These are phyloP conservation scores for Crenichthys baileyi DNA, from an alignment of 2,797 vertebrate species.

Conservation along the genomic window DNA sequence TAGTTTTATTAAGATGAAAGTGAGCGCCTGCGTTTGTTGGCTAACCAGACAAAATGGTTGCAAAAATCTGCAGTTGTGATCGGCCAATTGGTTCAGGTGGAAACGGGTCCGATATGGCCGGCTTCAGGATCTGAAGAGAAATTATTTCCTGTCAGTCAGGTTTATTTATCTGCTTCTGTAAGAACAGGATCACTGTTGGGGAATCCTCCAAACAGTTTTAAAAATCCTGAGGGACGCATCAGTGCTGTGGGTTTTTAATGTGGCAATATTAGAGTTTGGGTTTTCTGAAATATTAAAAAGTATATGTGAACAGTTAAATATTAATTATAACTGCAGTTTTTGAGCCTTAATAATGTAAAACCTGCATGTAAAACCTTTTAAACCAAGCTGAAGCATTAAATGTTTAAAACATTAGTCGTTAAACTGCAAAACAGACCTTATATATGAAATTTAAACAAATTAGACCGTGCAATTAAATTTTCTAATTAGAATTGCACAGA, in stretches of 20 bases:
- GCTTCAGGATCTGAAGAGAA: too few relatives aligned
- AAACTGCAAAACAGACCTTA: not conserved
- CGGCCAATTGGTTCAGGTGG: not conserved
- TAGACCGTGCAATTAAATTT: not conserved
- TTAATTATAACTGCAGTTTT: not conserved
- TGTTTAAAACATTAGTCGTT: not conserved
- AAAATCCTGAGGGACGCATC: not conserved
- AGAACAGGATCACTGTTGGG: not conserved
- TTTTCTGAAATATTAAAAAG: not conserved
- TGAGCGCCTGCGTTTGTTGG: slow-evolving; percentile 18
- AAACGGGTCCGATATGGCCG: not conserved
- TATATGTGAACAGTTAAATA: not conserved
- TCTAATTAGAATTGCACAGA: not conserved
- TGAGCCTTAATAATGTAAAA: not conserved
- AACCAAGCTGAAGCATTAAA: not conserved
- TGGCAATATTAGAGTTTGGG: not conserved
- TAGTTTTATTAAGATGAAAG: slow-evolving; percentile 60
- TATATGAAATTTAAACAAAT: not conserved
- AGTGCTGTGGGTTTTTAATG: not conserved
- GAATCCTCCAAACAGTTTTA: not conserved
- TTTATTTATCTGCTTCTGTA: not conserved
- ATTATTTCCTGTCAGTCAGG: not conserved
- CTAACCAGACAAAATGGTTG: not conserved
- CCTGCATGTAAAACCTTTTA: not conserved
- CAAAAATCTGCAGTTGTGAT: not conserved